Evolutionary conservation across 2,888 invertebrate species (phyloP).

Genomic region (Ophion ventricosus): DNA sequence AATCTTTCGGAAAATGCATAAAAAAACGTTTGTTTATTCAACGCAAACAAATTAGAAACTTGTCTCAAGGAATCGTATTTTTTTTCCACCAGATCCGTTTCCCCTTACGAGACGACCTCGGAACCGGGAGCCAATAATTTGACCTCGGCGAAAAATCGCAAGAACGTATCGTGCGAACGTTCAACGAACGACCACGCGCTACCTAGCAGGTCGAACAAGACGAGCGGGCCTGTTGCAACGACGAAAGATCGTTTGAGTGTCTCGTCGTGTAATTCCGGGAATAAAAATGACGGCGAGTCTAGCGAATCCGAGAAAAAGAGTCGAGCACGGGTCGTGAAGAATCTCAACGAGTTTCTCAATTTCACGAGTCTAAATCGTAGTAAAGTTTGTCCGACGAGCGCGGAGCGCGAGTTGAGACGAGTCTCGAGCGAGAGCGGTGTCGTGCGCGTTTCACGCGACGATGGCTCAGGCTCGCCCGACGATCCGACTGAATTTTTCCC

Average conservation of each 20-base stretch:
- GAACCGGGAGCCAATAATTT: conserved; percentile 75
- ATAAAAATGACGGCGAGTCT: conserved; percentile 17
- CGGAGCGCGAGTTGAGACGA: conserved; percentile 76
- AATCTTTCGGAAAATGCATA: too few relatives aligned
- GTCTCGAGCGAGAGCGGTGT: conserved; percentile 79
- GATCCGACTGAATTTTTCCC: conserved; percentile 93
- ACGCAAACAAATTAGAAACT: too few relatives aligned
- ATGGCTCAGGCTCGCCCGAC: conserved; percentile 88
- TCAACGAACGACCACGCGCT: conserved; percentile 77
- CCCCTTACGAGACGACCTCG: conserved; percentile 73
- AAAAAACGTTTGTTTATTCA: too few relatives aligned
- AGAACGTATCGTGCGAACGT: conserved; percentile 77
- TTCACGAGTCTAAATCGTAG: conserved; percentile 89
- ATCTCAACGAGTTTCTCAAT: conserved; percentile 93
- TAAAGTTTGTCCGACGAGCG: conserved; percentile 82
- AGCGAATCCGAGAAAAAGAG: conserved; percentile 74
- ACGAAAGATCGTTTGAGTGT: conserved; percentile 66
- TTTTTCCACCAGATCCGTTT: conserved; percentile 68
- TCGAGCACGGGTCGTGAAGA: conserved; percentile 87
- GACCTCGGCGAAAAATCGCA: conserved; percentile 76
- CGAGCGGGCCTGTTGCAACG: conserved; percentile 69
- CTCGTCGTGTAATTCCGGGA: not conserved
- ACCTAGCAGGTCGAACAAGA: conserved; percentile 69
- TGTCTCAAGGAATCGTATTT: not conserved
- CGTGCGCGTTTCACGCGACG: conserved; percentile 76